phyloP scores from a whole-genome alignment of 2,113 vertebrate species.

The Monopterus albus region DNA sequence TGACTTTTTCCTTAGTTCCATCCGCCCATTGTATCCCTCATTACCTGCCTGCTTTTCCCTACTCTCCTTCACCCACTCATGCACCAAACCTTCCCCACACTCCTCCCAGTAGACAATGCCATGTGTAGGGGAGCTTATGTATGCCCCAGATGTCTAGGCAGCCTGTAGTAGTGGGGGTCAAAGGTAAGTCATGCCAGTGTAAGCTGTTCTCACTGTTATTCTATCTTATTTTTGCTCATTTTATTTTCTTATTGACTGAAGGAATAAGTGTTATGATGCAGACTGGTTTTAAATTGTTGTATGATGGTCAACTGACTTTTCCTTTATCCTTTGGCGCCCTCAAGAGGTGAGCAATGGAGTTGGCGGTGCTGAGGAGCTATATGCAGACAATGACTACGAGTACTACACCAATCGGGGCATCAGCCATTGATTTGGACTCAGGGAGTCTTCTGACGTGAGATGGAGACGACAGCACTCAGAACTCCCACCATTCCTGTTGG shows the following conservation, averaged over 20 bases:
- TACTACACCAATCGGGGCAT: constrained; percentile 84
- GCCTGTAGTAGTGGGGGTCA: constrained; percentile 48
- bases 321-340: constrained; percentile 33
- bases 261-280: neutral
- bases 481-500: constrained; percentile 5
- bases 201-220: neutral
- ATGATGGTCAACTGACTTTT: neutral
- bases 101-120: constrained; percentile 31
- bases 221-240: neutral
- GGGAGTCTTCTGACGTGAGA: constrained; percentile 17
- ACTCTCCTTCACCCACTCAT: constrained; percentile 36
- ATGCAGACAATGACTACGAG: constrained; percentile 85
- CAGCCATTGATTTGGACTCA: constrained; percentile 63
- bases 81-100: constrained; percentile 30
- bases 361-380: constrained; percentile 87
- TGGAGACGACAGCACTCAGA: neutral
- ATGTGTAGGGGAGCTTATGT: constrained; percentile 54
- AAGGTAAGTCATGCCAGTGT: constrained; percentile 67
- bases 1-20: constrained; percentile 52
- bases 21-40: constrained; percentile 52
- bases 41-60: constrained; percentile 42
- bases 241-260: neutral
- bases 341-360: constrained; percentile 92
- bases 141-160: constrained; percentile 48
- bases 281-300: neutral